Evolutionary conservation across 2,113 vertebrate species (phyloP), one percentile per base, ranked within the genome.

Genomic region (Toxotes chatareus): DNA sequence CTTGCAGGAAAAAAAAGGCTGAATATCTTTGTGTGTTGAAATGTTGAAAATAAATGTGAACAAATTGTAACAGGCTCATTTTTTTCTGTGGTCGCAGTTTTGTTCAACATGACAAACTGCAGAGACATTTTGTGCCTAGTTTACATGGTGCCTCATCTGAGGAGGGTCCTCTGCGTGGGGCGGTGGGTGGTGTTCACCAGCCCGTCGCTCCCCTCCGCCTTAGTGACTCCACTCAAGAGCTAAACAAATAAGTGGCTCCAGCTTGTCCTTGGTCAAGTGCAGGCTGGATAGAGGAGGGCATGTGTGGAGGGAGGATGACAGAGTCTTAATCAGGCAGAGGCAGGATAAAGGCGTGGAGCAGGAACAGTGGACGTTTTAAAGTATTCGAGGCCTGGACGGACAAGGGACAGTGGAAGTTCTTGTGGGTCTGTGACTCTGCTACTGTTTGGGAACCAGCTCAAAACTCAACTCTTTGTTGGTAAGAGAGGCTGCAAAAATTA

Each of bases 191-290:
- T 66, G 47, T 86, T 80, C 76, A 76, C 73, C 36, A 46, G 73
- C 56, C 42, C 51, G 21, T 21, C 19, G 77, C 78, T 68, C 85
- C 78, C 63, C 82, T 82, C 77, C 65, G 82, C 83, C 88, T 87
- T 66, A 34, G 76, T 87, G 89, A 80, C 92, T 94, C 86, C 85
- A 84, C 76, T 90, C 79, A 59, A 88, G 88, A 87, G 76, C 93
- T 90, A 87, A 93, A 92, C 88, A 93, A 94, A 94, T 87, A 93
- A 67, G 73, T 68, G 91, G 93, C 91, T 94, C 93, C 93, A 90
- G 88, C n/a, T 80, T 87, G 93, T 91, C 93, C 85, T 85, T 84
- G 84, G 65, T 90, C 89, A 90, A 91, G 92, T 89, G 80, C 80
- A 72, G 76, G 27, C 70, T 4, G 7, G 62, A 64, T 38, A 71